phyloP scores from a whole-genome alignment of 2,797 vertebrate genomes.

The Poeciliopsis gracilis region DNA sequence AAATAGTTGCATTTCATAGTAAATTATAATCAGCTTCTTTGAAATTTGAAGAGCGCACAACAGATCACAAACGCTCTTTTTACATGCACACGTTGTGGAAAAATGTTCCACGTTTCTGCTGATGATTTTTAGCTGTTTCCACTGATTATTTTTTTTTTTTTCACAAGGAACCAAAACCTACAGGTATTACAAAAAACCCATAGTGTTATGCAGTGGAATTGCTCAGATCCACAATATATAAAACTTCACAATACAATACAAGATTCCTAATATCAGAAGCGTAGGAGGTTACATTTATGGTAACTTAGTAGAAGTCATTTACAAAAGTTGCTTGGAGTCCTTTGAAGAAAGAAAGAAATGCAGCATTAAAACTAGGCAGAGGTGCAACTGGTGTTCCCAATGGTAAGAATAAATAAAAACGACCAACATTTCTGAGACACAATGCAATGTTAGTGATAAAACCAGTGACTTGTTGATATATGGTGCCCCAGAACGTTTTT shows the following conservation, averaged over 20 bases:
- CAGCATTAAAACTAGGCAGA: conserved; percentile 20
- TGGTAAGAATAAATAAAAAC: conserved; percentile 16
- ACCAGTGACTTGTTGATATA: background rate
- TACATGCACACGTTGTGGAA: conserved; percentile 44
- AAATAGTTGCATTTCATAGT: conserved; percentile 33
- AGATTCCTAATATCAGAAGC: conserved; percentile 33
- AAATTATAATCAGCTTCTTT: conserved; percentile 38
- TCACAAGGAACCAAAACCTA: conserved; percentile 40
- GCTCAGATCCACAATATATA: conserved; percentile 35
- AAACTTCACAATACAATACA: conserved; percentile 46
- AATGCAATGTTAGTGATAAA: conserved; percentile 8
- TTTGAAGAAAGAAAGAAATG: conserved; percentile 26
- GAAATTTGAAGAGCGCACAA: conserved; percentile 1
- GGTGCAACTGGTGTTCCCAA: conserved; percentile 16
- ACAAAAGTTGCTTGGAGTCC: conserved; percentile 25
- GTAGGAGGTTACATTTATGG: conserved; percentile 37
- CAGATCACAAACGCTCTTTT: background rate
- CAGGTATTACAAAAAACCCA: conserved; percentile 46
- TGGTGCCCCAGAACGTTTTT: background rate
- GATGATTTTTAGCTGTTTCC: conserved; percentile 22
- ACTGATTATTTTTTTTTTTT: conserved; percentile 27
- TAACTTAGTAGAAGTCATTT: conserved; percentile 39
- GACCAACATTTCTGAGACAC: conserved; percentile 14
- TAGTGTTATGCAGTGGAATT: conserved; percentile 30
- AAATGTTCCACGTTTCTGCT: conserved; percentile 19